Percentiles rank a stretch among this genome's conserved stretches.
Conservation (phyloP, 2,888 invertebrate species). For the Azorinus chamasolen region DNA sequence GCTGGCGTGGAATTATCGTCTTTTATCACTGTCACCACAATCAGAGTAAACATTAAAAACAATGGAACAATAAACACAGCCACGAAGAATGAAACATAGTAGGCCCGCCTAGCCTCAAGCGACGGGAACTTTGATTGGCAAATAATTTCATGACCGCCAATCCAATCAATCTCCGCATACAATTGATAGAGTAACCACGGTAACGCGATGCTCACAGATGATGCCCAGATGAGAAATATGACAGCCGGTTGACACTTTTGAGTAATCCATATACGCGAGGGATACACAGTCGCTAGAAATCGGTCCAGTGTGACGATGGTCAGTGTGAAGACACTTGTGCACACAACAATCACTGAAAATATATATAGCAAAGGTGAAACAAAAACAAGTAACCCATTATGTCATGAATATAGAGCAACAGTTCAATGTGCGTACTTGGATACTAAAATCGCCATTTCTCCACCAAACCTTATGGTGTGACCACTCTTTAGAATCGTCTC, state of each 20-base stretch:
- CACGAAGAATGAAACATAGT: conserved; percentile 56
- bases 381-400: no score
- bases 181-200: conserved; percentile 67
- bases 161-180: conserved; percentile 62
- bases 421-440: no score
- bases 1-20: neutral
- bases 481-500: no score
- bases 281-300: conserved; percentile 57
- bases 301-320: conserved; percentile 61
- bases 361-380: neutral
- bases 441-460: no score
- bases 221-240: conserved; percentile 63
- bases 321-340: conserved; percentile 64
- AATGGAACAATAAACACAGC: conserved; percentile 65
- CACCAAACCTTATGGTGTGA: no score
- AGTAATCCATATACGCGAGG: conserved; percentile 52
- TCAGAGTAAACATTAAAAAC: conserved; percentile 63
- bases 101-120: conserved; percentile 36
- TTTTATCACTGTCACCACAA: conserved; percentile 55
- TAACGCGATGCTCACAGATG: conserved; percentile 44
- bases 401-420: no score
- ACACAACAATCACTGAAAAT: conserved; percentile 65
- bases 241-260: conserved; percentile 56
- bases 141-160: conserved; percentile 60
- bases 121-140: conserved; percentile 69